phyloP scores from a whole-genome alignment of 2,888 invertebrate species.

The Tyria jacobaeae region DNA sequence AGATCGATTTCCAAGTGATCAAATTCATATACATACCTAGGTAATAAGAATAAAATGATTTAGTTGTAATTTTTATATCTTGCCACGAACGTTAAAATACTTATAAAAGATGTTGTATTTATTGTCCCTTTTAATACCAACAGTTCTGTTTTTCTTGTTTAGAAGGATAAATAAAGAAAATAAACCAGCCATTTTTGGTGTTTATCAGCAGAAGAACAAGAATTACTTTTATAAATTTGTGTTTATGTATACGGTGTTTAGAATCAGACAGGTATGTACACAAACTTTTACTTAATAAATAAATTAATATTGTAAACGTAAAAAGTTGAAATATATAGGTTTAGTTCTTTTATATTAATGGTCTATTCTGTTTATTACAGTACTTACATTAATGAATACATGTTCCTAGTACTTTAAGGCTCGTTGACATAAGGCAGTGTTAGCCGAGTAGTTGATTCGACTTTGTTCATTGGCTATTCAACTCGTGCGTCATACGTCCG shows the following conservation, averaged over 20 bases:
- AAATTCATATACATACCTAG: neutral
- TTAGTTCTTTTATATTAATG: too few species aligned
- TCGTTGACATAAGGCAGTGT: too few species aligned
- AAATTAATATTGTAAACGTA: too few species aligned
- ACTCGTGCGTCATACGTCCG: too few species aligned
- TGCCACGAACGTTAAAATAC: neutral
- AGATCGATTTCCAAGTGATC: conserved; percentile 30
- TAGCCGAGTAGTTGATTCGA: too few species aligned
- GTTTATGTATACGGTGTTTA: conserved; percentile 76
- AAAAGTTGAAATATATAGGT: too few species aligned
- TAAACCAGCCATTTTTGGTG: conserved; percentile 77
- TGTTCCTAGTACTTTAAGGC: too few species aligned
- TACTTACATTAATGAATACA: too few species aligned
- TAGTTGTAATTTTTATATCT: conserved; percentile 1
- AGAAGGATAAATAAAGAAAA: conserved; percentile 67
- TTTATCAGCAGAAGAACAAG: conserved; percentile 83
- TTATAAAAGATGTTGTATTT: conserved; percentile 60
- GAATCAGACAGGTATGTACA: conserved; percentile 77
- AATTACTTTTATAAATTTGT: conserved; percentile 82
- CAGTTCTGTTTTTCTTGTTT: conserved; percentile 63
- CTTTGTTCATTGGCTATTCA: too few species aligned
- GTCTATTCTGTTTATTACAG: too few species aligned
- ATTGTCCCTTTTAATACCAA: conserved; percentile 59
- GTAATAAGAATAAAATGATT: neutral
- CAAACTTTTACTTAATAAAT: neutral